Conservation (phyloP, 2,113 vertebrate genomes). For the Catharus fuscescens region DNA sequence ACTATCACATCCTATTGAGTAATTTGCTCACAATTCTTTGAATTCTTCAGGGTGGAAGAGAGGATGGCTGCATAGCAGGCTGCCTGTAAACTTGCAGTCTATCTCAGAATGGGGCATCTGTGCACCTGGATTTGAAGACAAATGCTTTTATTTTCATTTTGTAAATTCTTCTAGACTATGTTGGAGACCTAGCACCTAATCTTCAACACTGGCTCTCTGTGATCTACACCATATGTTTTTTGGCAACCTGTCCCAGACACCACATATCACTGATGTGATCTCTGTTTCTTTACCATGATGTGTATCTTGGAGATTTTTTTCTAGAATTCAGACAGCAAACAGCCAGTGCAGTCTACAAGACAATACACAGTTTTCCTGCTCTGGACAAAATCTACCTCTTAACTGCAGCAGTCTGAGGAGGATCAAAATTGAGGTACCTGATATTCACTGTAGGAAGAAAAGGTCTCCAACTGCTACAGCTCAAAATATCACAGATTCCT, state of each 20-base stretch:
- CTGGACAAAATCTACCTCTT: neutral
- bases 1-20: neutral
- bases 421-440: neutral
- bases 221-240: fast-evolving
- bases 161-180: neutral
- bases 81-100: neutral
- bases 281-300: neutral
- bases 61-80: neutral
- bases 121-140: neutral
- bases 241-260: neutral
- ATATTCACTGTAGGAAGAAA: neutral
- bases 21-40: neutral
- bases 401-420: neutral
- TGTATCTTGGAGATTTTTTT: neutral
- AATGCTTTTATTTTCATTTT: neutral
- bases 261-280: no score
- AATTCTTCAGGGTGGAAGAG: neutral
- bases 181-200: neutral
- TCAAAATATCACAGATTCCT: neutral
- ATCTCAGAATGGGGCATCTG: neutral
- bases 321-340: neutral
- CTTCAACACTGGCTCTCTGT: neutral
- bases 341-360: neutral
- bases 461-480: neutral
- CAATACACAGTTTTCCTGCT: neutral